phyloP scores from a whole-genome alignment of 2,113 vertebrate genomes.

The Tinamus guttatus region DNA sequence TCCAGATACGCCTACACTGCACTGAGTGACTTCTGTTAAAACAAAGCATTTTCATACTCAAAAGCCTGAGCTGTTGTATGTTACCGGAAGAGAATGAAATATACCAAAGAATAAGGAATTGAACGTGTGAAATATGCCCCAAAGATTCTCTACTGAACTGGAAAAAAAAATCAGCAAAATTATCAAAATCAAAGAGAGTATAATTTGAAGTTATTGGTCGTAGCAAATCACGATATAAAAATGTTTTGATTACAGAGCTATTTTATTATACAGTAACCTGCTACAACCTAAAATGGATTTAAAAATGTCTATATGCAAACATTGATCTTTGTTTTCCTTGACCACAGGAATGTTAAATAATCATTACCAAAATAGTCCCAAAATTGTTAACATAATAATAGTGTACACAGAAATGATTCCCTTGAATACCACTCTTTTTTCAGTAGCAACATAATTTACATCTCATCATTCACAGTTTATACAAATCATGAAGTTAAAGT shows the following conservation, averaged over 20 bases:
- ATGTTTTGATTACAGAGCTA: neutral
- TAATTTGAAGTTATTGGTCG: neutral
- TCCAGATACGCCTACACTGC: neutral
- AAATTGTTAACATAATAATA: neutral
- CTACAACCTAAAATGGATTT: neutral
- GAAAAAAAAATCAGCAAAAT: neutral
- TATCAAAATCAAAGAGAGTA: neutral
- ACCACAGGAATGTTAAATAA: neutral
- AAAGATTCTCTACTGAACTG: neutral
- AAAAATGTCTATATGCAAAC: neutral
- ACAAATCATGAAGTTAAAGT: neutral
- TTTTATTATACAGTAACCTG: neutral
- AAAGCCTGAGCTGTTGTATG: neutral
- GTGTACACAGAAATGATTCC: neutral
- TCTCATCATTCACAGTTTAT: constrained; percentile 14
- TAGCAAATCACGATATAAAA: neutral
- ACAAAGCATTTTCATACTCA: neutral
- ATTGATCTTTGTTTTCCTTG: neutral
- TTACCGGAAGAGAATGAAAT: neutral
- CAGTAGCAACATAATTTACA: neutral
- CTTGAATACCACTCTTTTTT: neutral
- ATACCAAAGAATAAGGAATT: neutral
- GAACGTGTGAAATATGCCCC: neutral
- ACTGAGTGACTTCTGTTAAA: neutral
- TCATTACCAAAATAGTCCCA: neutral